Evolutionary conservation across 2,888 invertebrate species (phyloP).

Genomic region (Ferdinandea cuprea): DNA sequence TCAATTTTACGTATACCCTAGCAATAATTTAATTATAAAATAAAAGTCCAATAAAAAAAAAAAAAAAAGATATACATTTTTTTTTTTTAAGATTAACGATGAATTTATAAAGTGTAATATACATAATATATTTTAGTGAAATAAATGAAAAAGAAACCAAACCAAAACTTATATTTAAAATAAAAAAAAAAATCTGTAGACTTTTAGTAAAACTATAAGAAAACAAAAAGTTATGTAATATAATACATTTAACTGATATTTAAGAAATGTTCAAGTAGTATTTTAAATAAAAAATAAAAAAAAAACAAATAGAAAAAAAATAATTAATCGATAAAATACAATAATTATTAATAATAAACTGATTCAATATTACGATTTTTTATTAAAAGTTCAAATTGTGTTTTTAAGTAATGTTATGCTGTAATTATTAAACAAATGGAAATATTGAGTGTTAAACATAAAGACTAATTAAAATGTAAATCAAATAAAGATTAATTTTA

Average conservation of each 20-base stretch:
- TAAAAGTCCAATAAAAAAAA: conserved; percentile 43
- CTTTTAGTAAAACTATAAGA: conserved; percentile 43
- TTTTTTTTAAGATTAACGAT: conserved; percentile 39
- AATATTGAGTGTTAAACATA: conserved; percentile 72
- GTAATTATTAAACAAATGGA: conserved; percentile 64
- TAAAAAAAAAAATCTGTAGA: conserved; percentile 30
- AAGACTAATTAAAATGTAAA: conserved; percentile 73
- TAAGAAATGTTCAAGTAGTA: conserved; percentile 63
- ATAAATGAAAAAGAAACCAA: too few species aligned
- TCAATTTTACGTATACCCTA: conserved; percentile 59
- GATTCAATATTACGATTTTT: conserved; percentile 67
- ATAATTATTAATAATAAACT: conserved; percentile 61
- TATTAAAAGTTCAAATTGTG: conserved; percentile 73
- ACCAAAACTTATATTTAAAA: conserved; percentile 16
- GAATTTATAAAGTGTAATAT: conserved; percentile 43
- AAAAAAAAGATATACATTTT: conserved; percentile 17
- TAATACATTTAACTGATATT: conserved; percentile 50
- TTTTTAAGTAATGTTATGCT: conserved; percentile 71
- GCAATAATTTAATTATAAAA: conserved; percentile 51
- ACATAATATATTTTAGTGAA: conserved; percentile 40
- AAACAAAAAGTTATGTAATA: conserved; percentile 51
- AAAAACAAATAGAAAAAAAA: conserved; percentile 12
- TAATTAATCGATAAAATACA: conserved; percentile 58
- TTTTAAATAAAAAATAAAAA: conserved; percentile 35
- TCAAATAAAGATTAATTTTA: conserved; percentile 65